phyloP scores from a whole-genome alignment of 1,140 invertebrate genomes.

The Micrasema longulum region DNA sequence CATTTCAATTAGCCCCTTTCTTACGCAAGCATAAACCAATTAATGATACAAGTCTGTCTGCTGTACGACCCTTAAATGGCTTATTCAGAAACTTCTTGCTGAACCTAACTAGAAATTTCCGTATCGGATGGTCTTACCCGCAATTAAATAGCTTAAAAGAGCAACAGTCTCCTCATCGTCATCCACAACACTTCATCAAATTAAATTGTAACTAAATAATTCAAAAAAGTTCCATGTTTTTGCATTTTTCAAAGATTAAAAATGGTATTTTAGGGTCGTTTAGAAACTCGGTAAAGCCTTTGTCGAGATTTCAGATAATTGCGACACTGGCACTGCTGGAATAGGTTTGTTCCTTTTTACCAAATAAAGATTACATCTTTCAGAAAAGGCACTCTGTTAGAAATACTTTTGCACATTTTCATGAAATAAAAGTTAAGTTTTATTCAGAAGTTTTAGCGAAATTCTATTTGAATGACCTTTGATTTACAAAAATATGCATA shows the following conservation, averaged over 20 bases:
- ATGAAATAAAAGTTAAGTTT: no score
- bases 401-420: slow-evolving; percentile 7
- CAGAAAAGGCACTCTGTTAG: slow-evolving; percentile 5
- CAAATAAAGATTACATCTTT: slow-evolving; percentile 31
- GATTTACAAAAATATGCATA: no score
- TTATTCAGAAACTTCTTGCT: slow-evolving; percentile 19
- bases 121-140: not conserved
- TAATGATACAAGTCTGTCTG: slow-evolving; percentile 31
- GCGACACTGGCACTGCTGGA: slow-evolving; percentile 16
- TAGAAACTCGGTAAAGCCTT: not conserved
- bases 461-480: no score
- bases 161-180: slow-evolving; percentile 20
- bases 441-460: no score
- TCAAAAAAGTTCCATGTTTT: no score
- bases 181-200: not conserved
- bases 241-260: no score
- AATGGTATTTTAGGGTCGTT: slow-evolving; percentile 7
- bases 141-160: not conserved
- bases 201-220: no score
- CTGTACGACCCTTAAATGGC: slow-evolving; percentile 12
- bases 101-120: slow-evolving; percentile 19
- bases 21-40: slow-evolving; percentile 25
- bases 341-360: slow-evolving; percentile 14
- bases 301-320: slow-evolving; percentile 16
- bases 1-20: slow-evolving; percentile 11